Evolutionary conservation across 2,113 vertebrate species (phyloP).

Genomic region (Bubo scandiacus): DNA sequence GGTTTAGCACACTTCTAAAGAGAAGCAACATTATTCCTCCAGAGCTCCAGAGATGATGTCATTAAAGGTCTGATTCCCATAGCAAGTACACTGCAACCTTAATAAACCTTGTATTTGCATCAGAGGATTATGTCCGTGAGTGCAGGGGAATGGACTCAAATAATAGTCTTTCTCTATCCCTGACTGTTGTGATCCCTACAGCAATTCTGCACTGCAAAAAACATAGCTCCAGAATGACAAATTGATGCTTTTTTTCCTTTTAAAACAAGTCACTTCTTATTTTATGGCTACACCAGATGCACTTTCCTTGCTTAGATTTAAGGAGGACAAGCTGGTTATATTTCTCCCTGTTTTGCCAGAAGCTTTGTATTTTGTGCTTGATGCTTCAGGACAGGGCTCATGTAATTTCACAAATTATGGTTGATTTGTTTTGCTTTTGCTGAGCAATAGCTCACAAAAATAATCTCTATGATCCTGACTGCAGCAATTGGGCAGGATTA

Average conservation of each 20-base stretch:
- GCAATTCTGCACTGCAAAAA: constrained; percentile 1
- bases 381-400: not conserved
- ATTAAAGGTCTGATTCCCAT: constrained; percentile 14
- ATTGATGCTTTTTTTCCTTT: not conserved
- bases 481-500: constrained; percentile 51
- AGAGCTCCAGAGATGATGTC: not conserved
- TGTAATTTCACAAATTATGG: constrained; percentile 41
- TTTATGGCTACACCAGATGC: not conserved
- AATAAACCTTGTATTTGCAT: constrained; percentile 51
- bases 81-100: constrained; percentile 14
- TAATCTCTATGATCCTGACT: constrained; percentile 29
- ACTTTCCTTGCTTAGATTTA: constrained; percentile 31
- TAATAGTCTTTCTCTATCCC: not conserved
- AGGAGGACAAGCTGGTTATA: constrained; percentile 39
- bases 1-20: not conserved
- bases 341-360: constrained; percentile 20
- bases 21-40: not conserved
- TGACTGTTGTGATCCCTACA: not conserved
- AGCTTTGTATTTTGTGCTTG: constrained; percentile 7
- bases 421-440: constrained; percentile 41
- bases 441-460: constrained; percentile 46
- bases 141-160: not conserved
- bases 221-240: not conserved
- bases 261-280: constrained; percentile 42
- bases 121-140: constrained; percentile 4